Evolutionary conservation across 1,140 invertebrate species (phyloP), one percentile per base, ranked within the genome.

Genomic region (Nasonia vitripennis): DNA sequence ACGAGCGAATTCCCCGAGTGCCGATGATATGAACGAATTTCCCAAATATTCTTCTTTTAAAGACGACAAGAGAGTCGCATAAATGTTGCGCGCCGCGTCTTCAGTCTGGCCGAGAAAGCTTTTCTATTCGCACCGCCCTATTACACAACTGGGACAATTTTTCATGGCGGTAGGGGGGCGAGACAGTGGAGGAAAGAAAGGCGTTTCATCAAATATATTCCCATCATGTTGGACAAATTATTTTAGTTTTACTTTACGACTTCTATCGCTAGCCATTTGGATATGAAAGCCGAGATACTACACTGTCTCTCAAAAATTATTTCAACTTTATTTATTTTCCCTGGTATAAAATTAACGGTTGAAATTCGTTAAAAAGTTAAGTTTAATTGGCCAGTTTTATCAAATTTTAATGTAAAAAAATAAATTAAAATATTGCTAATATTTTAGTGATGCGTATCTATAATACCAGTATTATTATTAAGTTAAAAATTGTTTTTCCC

Each of bases 11-110:
- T 34, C 48, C 17, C 4, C 3, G 7, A 31, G 55, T 62, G 12
- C 51, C 77, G 17, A 78, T 34, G 27, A 78, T 78, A 78, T 55
- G 77, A 78, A 27, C 23, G 2, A 77, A 77, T 77, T 77, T 77
- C 23, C 41, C 41, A 77, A 20, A 77, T 51, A 77, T n/a, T 27
- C 41, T 51, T n/a, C 10, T 51, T 37, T 45, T 27, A 12, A 48
- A 51, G 9, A 62, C 20, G 17, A 55, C 17, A 62, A 5, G 17
- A 62, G 17, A 62, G 55, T 62, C 2, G 17, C 55, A n/a, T 62
- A n/a, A 62, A 62, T 62, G 20, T 62, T 62, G 14, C 17, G 17
- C 20, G 6, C 20, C 17, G 12, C 17, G 12, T 5, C 51, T 12
- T 62, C 20, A 20, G 17, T 62, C 0, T n/a, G 17, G 55, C 20